Conservation (phyloP, 2,113 vertebrate species). For the Peromyscus leucopus region DNA sequence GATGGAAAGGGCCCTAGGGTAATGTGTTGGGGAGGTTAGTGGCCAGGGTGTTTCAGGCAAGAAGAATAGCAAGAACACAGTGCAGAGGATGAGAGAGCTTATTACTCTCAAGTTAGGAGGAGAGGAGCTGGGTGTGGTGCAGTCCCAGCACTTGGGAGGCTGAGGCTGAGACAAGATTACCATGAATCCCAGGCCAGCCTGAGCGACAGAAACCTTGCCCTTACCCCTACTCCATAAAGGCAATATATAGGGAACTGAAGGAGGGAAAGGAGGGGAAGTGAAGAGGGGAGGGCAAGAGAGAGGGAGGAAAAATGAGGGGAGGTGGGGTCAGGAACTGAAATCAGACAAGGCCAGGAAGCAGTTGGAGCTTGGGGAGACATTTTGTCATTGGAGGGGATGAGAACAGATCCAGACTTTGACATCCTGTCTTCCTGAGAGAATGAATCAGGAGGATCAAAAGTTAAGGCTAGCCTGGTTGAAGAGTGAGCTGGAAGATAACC, state of each 20-base stretch:
- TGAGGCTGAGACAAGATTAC: background rate
- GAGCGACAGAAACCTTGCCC: background rate
- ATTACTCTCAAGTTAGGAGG: background rate
- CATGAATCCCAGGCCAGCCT: background rate
- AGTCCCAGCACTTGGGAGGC: background rate
- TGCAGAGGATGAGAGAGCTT: background rate
- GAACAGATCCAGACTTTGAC: background rate
- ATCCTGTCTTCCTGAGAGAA: background rate
- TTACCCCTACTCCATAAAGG: background rate
- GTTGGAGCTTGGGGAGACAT: too few species aligned
- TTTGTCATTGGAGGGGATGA: background rate
- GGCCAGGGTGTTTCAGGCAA: background rate
- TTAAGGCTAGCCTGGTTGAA: background rate
- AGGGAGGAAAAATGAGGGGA: background rate
- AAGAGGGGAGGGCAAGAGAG: background rate
- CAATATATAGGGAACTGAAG: background rate
- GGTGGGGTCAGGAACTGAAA: background rate
- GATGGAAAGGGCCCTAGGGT: too few species aligned
- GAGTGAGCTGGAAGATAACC: background rate
- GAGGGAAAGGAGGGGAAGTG: too few species aligned
- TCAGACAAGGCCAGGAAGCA: background rate
- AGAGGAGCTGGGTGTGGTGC: fast-evolving
- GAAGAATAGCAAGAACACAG: background rate
- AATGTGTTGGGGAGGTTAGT: too few species aligned
- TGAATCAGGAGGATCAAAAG: background rate